phyloP scores from a whole-genome alignment of 2,113 vertebrate species.

The Ascaphus truei region DNA sequence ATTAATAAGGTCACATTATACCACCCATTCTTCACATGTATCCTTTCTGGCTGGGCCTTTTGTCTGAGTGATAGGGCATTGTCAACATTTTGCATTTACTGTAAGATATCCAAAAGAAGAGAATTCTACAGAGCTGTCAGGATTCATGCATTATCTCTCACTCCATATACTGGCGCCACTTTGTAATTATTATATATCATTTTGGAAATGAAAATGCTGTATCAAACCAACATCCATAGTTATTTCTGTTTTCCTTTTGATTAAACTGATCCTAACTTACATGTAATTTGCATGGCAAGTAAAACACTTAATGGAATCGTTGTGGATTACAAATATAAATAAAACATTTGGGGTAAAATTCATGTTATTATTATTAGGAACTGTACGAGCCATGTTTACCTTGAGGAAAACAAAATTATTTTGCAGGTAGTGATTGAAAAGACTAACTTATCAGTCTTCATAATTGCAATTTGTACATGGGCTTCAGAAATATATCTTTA shows the following conservation, averaged over 20 bases:
- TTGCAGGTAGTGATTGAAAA: too few species aligned
- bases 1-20: slow-evolving; percentile 80
- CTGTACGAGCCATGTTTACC: not conserved
- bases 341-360: not conserved
- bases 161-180: slow-evolving; percentile 48
- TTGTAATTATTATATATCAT: slow-evolving; percentile 48
- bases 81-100: slow-evolving; percentile 77
- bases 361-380: not conserved
- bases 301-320: slow-evolving; percentile 30
- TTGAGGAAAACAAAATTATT: not conserved
- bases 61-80: slow-evolving; percentile 68
- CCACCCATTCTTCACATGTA: slow-evolving; percentile 61
- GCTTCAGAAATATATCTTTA: too few species aligned
- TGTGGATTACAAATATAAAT: slow-evolving; percentile 4
- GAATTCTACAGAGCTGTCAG: slow-evolving; percentile 69
- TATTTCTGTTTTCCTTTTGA: slow-evolving; percentile 41
- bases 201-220: slow-evolving; percentile 48
- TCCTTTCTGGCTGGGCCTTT: slow-evolving; percentile 64
- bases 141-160: slow-evolving; percentile 62
- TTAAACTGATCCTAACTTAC: slow-evolving; percentile 43
- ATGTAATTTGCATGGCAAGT: slow-evolving; percentile 49
- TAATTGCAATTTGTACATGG: too few species aligned
- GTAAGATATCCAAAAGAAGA: slow-evolving; percentile 62
- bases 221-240: slow-evolving; percentile 41
- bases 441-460: too few species aligned